phyloP scores from a whole-genome alignment of 1,140 invertebrate genomes.

The Sarcophaga peregrina region DNA sequence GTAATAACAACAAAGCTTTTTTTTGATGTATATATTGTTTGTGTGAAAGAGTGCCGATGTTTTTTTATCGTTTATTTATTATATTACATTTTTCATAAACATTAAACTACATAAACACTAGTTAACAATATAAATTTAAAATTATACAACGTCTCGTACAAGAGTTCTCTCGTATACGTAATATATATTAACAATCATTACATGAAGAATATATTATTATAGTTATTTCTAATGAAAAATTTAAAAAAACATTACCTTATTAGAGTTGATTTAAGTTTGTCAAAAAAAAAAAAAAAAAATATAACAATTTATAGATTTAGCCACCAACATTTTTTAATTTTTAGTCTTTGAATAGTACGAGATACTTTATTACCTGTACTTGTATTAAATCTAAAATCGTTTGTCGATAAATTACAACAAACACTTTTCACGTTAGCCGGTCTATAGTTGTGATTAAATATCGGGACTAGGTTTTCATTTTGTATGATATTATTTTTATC shows the following conservation, averaged over 20 bases:
- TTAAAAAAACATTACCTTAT: not conserved
- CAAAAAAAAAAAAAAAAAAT: not conserved
- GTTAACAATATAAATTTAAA: not conserved
- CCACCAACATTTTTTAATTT: not conserved
- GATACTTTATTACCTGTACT: not conserved
- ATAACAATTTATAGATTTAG: not conserved
- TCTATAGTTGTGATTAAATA: not conserved
- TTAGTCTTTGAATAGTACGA: not conserved
- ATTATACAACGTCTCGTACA: not conserved
- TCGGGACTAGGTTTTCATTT: not conserved
- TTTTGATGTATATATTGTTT: no score
- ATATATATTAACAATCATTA: not conserved
- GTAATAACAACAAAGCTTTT: no score
- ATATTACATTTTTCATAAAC: not conserved
- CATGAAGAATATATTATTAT: not conserved
- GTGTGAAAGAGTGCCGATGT: no score
- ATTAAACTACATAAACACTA: not conserved
- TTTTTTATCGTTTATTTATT: not conserved
- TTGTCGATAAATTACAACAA: not conserved
- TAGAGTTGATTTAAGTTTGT: not conserved
- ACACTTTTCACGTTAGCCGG: not conserved
- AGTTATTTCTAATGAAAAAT: not conserved
- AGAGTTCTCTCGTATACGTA: not conserved
- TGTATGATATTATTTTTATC: not conserved
- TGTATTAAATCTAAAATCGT: not conserved